These are phyloP conservation scores for Andricus grossulariae DNA, from an alignment of 1,140 invertebrate genomes.

Conservation along the genomic window DNA sequence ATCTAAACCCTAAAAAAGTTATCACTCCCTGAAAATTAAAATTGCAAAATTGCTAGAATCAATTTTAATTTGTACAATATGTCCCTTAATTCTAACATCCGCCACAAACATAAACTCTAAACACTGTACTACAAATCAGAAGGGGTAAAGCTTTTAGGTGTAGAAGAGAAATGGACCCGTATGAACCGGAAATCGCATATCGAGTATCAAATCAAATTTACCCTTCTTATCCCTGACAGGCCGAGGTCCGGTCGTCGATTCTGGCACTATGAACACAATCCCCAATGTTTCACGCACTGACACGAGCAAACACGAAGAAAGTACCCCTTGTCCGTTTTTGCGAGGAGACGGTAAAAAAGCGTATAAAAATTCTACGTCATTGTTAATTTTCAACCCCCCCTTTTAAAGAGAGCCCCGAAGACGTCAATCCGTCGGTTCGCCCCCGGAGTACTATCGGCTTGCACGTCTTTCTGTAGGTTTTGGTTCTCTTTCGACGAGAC, in stretches of 20 bases:
- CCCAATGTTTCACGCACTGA: slow-evolving; percentile 1
- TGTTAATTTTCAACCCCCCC: not conserved
- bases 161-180: not conserved
- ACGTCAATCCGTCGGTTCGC: slow-evolving; percentile 25
- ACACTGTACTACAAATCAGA: not conserved
- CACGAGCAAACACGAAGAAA: not conserved
- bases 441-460: slow-evolving; percentile 55
- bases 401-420: not conserved
- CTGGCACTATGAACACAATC: not conserved
- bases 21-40: too few species aligned
- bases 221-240: slow-evolving; percentile 22
- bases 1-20: too few species aligned
- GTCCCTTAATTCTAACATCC: too few species aligned
- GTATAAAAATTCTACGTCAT: not conserved
- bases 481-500: slow-evolving; percentile 38
- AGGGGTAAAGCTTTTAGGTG: not conserved
- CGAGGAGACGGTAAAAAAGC: not conserved
- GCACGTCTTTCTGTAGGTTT: slow-evolving; percentile 47
- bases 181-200: slow-evolving; percentile 31
- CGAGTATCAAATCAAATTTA: slow-evolving; percentile 35
- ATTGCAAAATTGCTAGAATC: too few species aligned
- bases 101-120: too few species aligned
- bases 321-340: not conserved
- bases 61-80: too few species aligned
- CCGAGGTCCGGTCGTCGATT: not conserved